Evolutionary conservation across 2,113 vertebrate species (phyloP), one percentile per base, ranked within the genome.

Genomic region (Ptyas mucosa): DNA sequence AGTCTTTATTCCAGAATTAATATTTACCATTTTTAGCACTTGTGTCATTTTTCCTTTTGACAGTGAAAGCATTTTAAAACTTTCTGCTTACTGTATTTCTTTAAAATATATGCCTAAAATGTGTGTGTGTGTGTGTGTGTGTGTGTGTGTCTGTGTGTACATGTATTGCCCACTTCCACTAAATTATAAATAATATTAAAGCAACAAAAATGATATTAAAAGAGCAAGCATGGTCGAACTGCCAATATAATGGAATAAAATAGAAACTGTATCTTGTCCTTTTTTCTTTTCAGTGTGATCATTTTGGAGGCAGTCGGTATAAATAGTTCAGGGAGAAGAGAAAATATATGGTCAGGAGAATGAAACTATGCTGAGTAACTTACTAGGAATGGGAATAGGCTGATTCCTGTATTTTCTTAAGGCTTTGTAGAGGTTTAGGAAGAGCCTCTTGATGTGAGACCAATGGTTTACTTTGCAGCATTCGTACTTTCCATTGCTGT

Each of bases 1-100:
- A 95, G 95, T 97, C 96, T 96, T 96, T 96, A 89, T 96, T 97
- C 95, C 97, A 97, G 97, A 95, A 57, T 51, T 92, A 96, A 95
- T 95, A 93, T 97, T 97, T 97, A 97, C 92, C 55, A 96, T 96
- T 96, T 92, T 89, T 54, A 94, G 95, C 94, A 92, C 81, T 95
- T 95, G 87, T 90, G 46, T 87, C 92, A 89, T 87, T 93, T 97
- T 96, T 97, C 88, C 93, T 9, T 96, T 87, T 96, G 29, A 96
- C 94, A 2, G n/a, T 93, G 58, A 91, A 6, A 57, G 52, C 89
- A 90, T 94, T 90, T 43, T 55, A 85, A 94, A 26, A 95, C 90
- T n/a, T 94, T 92, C 94, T 95, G 3, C 75, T 95, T 94, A 46
- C 43, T 46, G 43, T 0, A 95, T 90, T 91, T 11, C 1, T 93